Evolutionary conservation across 2,797 vertebrate genomes (phyloP).

Genomic region (Picus viridis): DNA sequence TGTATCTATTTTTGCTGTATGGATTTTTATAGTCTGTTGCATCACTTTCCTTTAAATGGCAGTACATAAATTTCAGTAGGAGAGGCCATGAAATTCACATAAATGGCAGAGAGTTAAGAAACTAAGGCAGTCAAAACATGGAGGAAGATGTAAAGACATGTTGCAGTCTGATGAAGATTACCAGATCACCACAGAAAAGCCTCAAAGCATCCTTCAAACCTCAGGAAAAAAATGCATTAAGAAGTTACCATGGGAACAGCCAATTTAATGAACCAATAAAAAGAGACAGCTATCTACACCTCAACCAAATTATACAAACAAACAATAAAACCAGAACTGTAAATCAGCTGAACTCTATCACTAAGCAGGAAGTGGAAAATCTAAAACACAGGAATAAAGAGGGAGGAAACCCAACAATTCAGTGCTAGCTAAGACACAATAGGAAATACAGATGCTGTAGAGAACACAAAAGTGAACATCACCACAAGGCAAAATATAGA

Average conservation of each 20-base stretch:
- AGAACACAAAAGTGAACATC: background rate
- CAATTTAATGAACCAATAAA: slow-evolving; percentile 78
- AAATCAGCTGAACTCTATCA: slow-evolving; percentile 66
- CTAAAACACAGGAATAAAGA: background rate
- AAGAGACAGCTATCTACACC: slow-evolving; percentile 69
- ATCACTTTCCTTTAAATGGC: background rate
- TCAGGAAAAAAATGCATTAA: slow-evolving; percentile 61
- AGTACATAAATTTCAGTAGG: background rate
- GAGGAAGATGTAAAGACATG: slow-evolving; percentile 40
- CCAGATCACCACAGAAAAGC: slow-evolving; percentile 69
- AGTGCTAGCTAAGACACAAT: background rate
- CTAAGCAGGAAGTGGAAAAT: slow-evolving; percentile 34
- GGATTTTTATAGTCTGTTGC: background rate
- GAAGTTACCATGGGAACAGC: slow-evolving; percentile 76
- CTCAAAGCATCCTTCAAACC: slow-evolving; percentile 71
- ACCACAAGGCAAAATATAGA: background rate
- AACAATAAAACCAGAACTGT: slow-evolving; percentile 60
- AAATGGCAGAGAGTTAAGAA: slow-evolving; percentile 66
- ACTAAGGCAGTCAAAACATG: background rate
- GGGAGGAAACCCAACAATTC: background rate
- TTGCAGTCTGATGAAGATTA: slow-evolving; percentile 73
- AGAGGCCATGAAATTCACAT: background rate
- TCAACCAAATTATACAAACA: slow-evolving; percentile 69
- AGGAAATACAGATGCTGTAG: background rate
- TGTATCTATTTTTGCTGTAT: background rate